Conservation (phyloP, 2,797 vertebrate species). For the Halcyon chelicuti region DNA sequence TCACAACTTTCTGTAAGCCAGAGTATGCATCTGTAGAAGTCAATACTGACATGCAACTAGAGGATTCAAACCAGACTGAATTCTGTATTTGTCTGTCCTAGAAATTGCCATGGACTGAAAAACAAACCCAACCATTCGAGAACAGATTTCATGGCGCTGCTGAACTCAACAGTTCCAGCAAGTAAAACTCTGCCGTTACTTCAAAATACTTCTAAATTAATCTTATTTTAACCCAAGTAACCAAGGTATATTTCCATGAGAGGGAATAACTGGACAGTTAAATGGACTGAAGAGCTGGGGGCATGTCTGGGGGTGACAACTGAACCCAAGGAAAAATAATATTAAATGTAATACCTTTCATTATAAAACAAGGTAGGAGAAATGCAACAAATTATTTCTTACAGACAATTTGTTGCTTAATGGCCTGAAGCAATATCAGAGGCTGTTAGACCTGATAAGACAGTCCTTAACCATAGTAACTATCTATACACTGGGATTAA, state of each 20-base stretch:
- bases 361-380: slow-evolving; percentile 49
- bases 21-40: background rate
- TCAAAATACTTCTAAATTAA: background rate
- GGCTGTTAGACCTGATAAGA: slow-evolving; percentile 57
- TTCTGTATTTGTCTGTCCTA: background rate
- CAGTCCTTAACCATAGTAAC: slow-evolving; percentile 59
- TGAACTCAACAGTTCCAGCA: background rate
- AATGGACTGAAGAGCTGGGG: background rate
- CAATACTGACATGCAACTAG: background rate
- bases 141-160: background rate
- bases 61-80: background rate
- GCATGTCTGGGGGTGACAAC: background rate
- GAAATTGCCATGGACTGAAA: background rate
- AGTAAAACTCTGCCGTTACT: background rate
- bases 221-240: background rate
- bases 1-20: background rate
- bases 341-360: slow-evolving; percentile 44
- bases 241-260: background rate
- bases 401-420: slow-evolving; percentile 72
- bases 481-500: slow-evolving; percentile 59
- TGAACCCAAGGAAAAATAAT: background rate
- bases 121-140: background rate
- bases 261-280: background rate
- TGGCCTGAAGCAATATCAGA: slow-evolving; percentile 56
- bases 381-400: slow-evolving; percentile 59